Evolutionary conservation across 1,140 invertebrate genomes (phyloP), one percentile per base, ranked within the genome.

Genomic region (Cherax quadricarinatus): DNA sequence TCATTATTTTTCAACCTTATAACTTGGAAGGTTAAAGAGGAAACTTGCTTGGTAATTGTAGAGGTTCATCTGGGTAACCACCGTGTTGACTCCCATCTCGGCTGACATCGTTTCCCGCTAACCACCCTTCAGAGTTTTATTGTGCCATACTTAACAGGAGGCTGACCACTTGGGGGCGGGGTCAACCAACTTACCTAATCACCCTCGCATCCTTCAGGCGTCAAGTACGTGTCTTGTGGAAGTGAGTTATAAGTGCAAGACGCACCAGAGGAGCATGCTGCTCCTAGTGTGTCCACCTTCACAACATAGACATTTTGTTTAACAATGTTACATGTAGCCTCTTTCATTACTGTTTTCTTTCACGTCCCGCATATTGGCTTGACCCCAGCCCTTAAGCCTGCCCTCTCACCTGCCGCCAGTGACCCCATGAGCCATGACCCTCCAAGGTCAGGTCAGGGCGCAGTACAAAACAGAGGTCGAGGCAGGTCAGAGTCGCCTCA

Each of bases 71-170:
- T 0, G 0, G 57, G 1, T 60, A 1, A 16, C 62, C 62, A 4
- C 7, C 12, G 14, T 79, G 78, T 80, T 41, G n/a, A 21, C 80
- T 66, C 81, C 78, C 78, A 73, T 16, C 89, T 80, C 73, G 49
- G 62, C 75, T 60, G 5, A 86, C 18, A 80, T 80, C n/a, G 48
- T 79, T 41, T 60, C 75, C 85, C 30, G 12, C n/a, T 4, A 49
- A 41, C 48, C 30, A 53, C 78, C 75, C 84, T 30, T 80, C 62
- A 86, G 62, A 80, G 57, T 86, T 80, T 91, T 91, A 87, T 91
- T 86, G 89, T 91, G 89, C 89, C 89, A 91, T 91, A 91, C 84
- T 91, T 90, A 73, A 84, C n/a, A 75, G 88, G 81, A 78, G 80
- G 62, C 49, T 90, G 82, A 85, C 88, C 89, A 81, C 75, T 80